Evolutionary conservation across 1,140 invertebrate species (phyloP), one percentile per base, ranked within the genome.

Genomic region (Trachelipus rathkii): DNA sequence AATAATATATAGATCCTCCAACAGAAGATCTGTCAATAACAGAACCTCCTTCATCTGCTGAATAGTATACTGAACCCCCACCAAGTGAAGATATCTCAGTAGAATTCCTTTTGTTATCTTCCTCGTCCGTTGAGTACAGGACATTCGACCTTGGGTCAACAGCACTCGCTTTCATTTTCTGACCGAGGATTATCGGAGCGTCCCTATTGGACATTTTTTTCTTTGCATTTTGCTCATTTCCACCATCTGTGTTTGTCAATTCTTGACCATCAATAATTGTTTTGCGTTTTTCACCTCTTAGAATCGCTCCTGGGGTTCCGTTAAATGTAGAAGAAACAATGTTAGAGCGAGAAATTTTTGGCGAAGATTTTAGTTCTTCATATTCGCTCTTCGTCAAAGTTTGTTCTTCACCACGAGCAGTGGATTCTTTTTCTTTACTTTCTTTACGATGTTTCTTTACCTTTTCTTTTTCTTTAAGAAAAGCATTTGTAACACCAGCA

Each of bases 1-100:
- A 81, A 74, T 81, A 81, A 74, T 81, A 81, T 60, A 81, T 69
- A 19, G 79, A 81, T n/a, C 79, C 79, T 5, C 76, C 76, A 23
- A 78, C 53, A 9, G 79, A 81, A 15, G 77, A 72, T 23, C 72
- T 72, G 75, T 81, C 79, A 8, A 81, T 60, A 0, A 73, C 7
- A 10, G 76, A 72, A 44, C 50, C 53, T 23, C 60, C 74, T 3
- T 67, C 71, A 50, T 71, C 79, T 19, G 75, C 75, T 11, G 75
- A 72, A 53, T 77, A 72, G 43, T 80, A 77, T 10, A 50, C 72
- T 13, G 74, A 72, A 0, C 76, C 66, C 44, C 33, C 33, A 33
- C 33, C 33, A 33, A 33, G 1, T 3, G 33, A 33, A 33, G 33
- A 33, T 33, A 33, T 33, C 33, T 33, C 33, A 33, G 33, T 33